Conservation (phyloP, 2,888 invertebrate genomes). For the Protonemura montana region DNA sequence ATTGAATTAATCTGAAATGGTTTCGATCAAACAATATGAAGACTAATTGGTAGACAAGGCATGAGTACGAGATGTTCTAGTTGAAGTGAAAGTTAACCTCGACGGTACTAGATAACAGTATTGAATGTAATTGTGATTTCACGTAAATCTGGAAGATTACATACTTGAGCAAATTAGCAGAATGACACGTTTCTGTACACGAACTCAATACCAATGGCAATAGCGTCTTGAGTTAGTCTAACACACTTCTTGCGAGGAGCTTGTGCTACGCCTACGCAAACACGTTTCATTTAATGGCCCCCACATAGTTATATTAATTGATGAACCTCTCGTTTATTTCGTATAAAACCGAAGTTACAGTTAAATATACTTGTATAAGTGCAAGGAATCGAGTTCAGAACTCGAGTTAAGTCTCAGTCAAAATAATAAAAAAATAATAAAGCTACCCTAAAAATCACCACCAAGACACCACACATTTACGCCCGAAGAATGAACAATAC, state of each 20-base stretch:
- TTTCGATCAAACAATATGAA: not conserved
- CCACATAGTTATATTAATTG: not conserved
- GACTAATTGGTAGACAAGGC: not conserved
- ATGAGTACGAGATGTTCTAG: not conserved
- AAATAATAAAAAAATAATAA: not conserved
- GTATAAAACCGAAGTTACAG: too few relatives aligned
- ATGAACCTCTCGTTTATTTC: not conserved
- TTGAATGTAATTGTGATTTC: not conserved
- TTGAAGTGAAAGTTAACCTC: constrained; percentile 26
- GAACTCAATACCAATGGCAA: not conserved
- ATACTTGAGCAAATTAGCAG: not conserved
- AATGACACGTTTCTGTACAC: not conserved
- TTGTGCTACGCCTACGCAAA: not conserved
- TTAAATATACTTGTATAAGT: not conserved
- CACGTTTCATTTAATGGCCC: not conserved
- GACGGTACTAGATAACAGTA: not conserved
- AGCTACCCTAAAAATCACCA: not conserved
- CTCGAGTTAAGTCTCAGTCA: not conserved
- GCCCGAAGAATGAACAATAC: not conserved
- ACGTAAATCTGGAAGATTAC: not conserved
- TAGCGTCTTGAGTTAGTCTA: not conserved
- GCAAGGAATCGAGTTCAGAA: not conserved
- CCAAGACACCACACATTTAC: not conserved
- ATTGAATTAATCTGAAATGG: not conserved
- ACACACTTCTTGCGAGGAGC: not conserved